Evolutionary conservation across 2,113 vertebrate species (phyloP), one percentile per base, ranked within the genome.

Genomic region (Podiceps cristatus): DNA sequence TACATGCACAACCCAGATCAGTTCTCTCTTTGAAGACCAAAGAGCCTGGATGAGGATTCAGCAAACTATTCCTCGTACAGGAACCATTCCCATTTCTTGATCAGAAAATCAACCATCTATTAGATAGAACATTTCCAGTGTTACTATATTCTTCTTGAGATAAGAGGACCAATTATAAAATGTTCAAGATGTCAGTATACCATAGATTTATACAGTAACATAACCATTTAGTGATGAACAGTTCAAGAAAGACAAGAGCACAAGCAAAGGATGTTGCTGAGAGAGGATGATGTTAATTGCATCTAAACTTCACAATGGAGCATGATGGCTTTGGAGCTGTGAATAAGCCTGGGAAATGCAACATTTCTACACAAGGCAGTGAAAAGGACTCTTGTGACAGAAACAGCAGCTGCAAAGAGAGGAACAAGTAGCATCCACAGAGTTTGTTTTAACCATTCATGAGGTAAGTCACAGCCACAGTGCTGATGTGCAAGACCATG

Each of bases 341-440:
- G 77, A 97, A 95, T 89, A 85, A 94, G 80, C 64, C 73, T 81
- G 69, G 44, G 37, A 96, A 96, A 68, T 62, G 83, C 88, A 90
- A 90, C 47, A 45, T 75, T 95, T 75, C 87, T 94, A 74, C 84
- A 64, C 8, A 82, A 94, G 79, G 77, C 87, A 88, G 35, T 68
- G 52, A 93, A 96, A 96, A 93, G 76, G 33, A 95, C 69, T 87
- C 90, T 72, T 37, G 28, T 82, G 81, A 78, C 64, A 93, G 79
- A 93, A 96, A 68, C 67, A 62, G 86, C 96, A 95, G 93, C 95
- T 97, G 96, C 84, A 81, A 91, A 72, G 64, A 81, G 45, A 84
- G 27, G 76, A 95, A 85, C 49, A 94, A 91, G 84, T 37, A 79
- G 56, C 44, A 96, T 66, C 22, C 23, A 93, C 53, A 79, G 49